A percentile compares a stretch with the other conserved stretches of the same genome.
Evolutionary conservation across 2,888 invertebrate genomes (phyloP).

Genomic region (Lasioglossum lativentre): DNA sequence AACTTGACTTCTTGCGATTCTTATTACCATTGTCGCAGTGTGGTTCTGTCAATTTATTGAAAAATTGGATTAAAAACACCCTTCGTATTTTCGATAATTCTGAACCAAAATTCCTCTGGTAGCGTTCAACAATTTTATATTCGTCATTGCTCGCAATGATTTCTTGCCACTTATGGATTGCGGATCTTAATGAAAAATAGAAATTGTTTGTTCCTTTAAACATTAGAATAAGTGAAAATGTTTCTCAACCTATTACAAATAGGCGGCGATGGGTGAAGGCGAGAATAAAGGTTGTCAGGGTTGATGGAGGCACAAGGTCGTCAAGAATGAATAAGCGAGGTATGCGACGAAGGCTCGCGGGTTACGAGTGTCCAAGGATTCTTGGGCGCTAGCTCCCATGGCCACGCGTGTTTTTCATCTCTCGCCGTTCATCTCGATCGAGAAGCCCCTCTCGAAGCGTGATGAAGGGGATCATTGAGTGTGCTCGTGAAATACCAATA

Average conservation of each 20-base stretch:
- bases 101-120: no score
- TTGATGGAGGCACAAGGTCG: background rate
- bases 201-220: no score
- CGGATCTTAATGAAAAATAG: no score
- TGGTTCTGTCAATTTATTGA: no score
- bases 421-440: background rate
- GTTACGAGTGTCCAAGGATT: background rate
- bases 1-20: background rate
- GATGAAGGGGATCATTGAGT: constrained; percentile 24
- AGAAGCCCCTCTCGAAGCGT: background rate
- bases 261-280: no score
- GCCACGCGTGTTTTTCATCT: background rate
- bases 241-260: no score
- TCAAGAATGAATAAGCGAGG: background rate
- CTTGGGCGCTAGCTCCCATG: background rate
- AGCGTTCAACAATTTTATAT: no score
- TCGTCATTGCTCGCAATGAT: no score
- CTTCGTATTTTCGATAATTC: no score
- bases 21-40: background rate
- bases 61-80: background rate
- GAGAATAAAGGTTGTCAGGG: no score
- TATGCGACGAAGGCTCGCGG: background rate
- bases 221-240: no score
- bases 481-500: constrained; percentile 48
- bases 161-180: no score